phyloP scores from a whole-genome alignment of 2,797 vertebrate genomes.

The Heteromormyrus szaboi region DNA sequence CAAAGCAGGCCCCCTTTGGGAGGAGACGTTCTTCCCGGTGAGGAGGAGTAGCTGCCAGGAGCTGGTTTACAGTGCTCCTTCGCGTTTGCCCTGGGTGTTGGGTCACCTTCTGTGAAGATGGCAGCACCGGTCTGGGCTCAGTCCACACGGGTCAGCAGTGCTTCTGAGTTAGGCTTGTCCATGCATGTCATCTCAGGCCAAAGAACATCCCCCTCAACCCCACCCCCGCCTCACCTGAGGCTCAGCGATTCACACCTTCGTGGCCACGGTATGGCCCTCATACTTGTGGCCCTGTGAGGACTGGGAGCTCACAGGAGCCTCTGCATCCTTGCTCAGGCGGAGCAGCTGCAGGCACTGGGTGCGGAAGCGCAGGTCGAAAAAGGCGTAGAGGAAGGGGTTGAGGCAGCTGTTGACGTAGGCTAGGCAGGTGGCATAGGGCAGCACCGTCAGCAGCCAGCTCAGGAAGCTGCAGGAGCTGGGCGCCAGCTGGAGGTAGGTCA shows the following conservation, averaged over 20 bases:
- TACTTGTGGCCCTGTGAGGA: constrained; percentile 72
- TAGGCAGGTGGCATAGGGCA: constrained; percentile 79
- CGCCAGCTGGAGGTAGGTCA: constrained; percentile 68
- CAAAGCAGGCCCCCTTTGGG: neutral
- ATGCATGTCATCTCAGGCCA: neutral
- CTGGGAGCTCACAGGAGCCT: constrained; percentile 59
- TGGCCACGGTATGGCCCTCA: constrained; percentile 68
- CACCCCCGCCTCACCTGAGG: neutral
- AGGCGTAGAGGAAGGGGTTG: constrained; percentile 82
- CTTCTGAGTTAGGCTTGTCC: neutral
- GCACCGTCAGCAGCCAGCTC: constrained; percentile 62
- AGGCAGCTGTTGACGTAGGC: constrained; percentile 86
- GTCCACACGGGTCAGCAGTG: neutral
- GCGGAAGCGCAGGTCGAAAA: constrained; percentile 78
- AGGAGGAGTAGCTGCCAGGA: neutral
- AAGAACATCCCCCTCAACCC: neutral
- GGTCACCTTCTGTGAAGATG: neutral
- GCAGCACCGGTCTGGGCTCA: neutral
- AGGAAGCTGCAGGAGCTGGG: constrained; percentile 54
- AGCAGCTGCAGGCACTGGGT: constrained; percentile 72
- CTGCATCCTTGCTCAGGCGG: constrained; percentile 64
- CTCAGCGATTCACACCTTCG: constrained; percentile 63
- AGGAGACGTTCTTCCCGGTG: neutral
- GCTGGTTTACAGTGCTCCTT: neutral
- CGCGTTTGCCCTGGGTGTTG: neutral